Conservation (phyloP, 2,888 invertebrate genomes). For the Cryptocheilus praepositus region DNA sequence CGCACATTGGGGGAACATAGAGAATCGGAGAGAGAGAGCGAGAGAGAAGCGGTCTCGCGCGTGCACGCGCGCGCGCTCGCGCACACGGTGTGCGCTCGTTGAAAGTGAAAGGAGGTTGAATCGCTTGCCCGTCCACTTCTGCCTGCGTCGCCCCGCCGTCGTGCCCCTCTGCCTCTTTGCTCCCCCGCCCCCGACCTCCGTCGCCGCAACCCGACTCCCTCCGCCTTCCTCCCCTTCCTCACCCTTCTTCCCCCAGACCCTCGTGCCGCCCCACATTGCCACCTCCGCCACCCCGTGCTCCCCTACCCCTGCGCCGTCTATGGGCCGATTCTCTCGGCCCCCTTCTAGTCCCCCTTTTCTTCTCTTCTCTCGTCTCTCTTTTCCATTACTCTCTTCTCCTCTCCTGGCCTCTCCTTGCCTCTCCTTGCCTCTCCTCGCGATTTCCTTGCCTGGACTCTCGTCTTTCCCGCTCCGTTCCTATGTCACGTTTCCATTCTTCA, state of each 20-base stretch:
- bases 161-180: slow-evolving; percentile 36
- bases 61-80: slow-evolving; percentile 29
- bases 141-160: slow-evolving; percentile 58
- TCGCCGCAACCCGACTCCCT: slow-evolving; percentile 36
- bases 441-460: neutral
- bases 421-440: no score
- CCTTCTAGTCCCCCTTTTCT: slow-evolving; percentile 12
- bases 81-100: slow-evolving; percentile 73
- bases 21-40: slow-evolving; percentile 33
- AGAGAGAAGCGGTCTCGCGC: slow-evolving; percentile 28
- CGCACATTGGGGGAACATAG: slow-evolving; percentile 14
- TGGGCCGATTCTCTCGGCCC: slow-evolving; percentile 23
- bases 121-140: slow-evolving; percentile 70
- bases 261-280: slow-evolving; percentile 49
- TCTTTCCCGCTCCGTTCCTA: neutral
- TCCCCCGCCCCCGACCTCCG: slow-evolving; percentile 35
- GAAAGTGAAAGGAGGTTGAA: slow-evolving; percentile 76
- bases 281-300: slow-evolving; percentile 46
- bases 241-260: slow-evolving; percentile 4
- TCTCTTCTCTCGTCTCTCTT: slow-evolving; percentile 15
- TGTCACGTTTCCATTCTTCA: no score
- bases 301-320: slow-evolving; percentile 22
- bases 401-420: no score
- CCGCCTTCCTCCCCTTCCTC: slow-evolving; percentile 24
- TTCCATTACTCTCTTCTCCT: neutral